Percentiles rank a stretch among this genome's conserved stretches.
Conservation (phyloP, 1,140 invertebrate species). For the Nebria ingens region DNA sequence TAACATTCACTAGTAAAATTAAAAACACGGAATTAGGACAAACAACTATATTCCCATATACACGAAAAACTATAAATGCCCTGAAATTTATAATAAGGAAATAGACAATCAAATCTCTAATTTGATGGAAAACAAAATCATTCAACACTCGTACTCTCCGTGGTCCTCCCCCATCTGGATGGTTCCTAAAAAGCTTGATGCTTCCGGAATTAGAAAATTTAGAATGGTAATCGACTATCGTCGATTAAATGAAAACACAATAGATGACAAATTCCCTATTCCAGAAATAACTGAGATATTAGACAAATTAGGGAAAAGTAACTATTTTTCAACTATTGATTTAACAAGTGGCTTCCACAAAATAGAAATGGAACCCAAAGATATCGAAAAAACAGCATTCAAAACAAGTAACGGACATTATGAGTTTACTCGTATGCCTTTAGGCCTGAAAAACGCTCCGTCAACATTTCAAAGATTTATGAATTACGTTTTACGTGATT, state of each 20-base stretch:
- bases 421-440: slow-evolving; percentile 23
- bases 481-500: slow-evolving; percentile 15
- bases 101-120: background rate
- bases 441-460: slow-evolving; percentile 18
- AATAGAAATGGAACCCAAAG: slow-evolving; percentile 27
- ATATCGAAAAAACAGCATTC: slow-evolving; percentile 34
- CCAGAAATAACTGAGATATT: too few relatives aligned
- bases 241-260: slow-evolving; percentile 5
- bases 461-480: slow-evolving; percentile 27
- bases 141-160: background rate
- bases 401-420: slow-evolving; percentile 20
- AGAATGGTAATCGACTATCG: background rate
- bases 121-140: background rate
- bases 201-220: background rate
- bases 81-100: background rate
- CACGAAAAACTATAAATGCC: background rate
- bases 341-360: slow-evolving; percentile 36
- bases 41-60: background rate
- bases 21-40: background rate
- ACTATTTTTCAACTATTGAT: slow-evolving; percentile 34
- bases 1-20: background rate
- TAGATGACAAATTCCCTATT: slow-evolving; percentile 30
- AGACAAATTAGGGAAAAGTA: slow-evolving; percentile 23
- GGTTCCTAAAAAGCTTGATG: background rate
- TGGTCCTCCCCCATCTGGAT: background rate